These are phyloP conservation scores for Phataginus tetradactyla DNA, from an alignment of 2,797 vertebrate species.

Conservation along the genomic window DNA sequence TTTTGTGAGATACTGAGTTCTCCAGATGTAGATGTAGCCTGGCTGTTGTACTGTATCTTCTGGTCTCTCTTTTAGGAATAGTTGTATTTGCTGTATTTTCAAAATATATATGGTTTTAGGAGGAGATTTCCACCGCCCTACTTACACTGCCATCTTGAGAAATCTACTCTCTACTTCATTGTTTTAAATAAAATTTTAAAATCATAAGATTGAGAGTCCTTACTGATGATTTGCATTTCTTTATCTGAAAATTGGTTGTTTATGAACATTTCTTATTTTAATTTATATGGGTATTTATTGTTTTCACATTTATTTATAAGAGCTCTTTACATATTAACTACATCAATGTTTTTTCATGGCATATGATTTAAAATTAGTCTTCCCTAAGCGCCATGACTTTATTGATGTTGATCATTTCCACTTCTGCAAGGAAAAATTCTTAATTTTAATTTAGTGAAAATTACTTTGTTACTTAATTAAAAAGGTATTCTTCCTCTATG, in stretches of 20 bases:
- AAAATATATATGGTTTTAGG: too few species aligned
- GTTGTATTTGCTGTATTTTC: too few species aligned
- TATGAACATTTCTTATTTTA: neutral
- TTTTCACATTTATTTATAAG: neutral
- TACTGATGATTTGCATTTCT: neutral
- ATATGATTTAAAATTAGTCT: neutral
- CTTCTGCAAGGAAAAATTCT: neutral
- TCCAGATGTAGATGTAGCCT: too few species aligned
- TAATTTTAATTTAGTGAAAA: neutral
- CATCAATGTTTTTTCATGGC: neutral
- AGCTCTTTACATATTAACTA: constrained; percentile 15
- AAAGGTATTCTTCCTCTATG: neutral
- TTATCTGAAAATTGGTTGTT: neutral
- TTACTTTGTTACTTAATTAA: neutral
- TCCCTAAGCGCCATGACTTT: neutral
- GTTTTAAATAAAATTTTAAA: constrained; percentile 42
- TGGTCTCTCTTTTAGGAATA: too few species aligned
- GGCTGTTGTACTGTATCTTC: too few species aligned
- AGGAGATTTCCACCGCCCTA: too few species aligned
- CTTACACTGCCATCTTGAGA: too few species aligned
- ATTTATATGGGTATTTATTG: neutral
- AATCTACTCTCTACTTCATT: neutral
- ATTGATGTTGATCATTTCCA: neutral
- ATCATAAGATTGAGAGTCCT: neutral
- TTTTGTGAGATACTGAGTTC: too few species aligned